Conservation (phyloP, 2,797 vertebrate species). For the Enteromius radiatus region DNA sequence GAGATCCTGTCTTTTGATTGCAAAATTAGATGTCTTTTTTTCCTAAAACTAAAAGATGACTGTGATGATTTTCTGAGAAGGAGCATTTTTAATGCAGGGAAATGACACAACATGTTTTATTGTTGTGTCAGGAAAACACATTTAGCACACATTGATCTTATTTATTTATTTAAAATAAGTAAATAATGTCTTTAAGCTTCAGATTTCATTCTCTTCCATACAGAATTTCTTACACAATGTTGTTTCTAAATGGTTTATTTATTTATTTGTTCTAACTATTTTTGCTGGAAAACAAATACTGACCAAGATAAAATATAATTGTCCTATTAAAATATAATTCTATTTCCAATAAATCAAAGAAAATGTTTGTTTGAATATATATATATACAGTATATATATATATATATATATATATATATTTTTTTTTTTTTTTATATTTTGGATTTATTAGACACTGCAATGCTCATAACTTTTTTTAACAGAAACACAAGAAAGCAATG, state of each 20-base stretch:
- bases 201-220: neutral
- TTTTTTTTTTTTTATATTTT: neutral
- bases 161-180: neutral
- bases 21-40: neutral
- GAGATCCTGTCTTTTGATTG: neutral
- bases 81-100: neutral
- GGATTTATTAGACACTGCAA: neutral
- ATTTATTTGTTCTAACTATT: neutral
- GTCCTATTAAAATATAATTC: no score
- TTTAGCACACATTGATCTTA: neutral
- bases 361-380: neutral
- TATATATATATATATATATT: no score
- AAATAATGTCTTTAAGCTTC: no score
- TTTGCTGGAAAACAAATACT: neutral
- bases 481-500: neutral
- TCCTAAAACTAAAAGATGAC: neutral
- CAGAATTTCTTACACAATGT: neutral
- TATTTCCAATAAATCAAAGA: neutral
- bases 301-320: neutral
- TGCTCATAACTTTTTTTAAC: neutral
- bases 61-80: neutral
- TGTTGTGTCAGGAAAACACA: no score
- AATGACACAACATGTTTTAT: neutral
- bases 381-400: no score
- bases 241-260: neutral